Percentiles rank a stretch among this genome's conserved stretches.
These are phyloP conservation scores for Rhodeus uyekii DNA, from an alignment of 2,797 vertebrate species.

Conservation along the genomic window DNA sequence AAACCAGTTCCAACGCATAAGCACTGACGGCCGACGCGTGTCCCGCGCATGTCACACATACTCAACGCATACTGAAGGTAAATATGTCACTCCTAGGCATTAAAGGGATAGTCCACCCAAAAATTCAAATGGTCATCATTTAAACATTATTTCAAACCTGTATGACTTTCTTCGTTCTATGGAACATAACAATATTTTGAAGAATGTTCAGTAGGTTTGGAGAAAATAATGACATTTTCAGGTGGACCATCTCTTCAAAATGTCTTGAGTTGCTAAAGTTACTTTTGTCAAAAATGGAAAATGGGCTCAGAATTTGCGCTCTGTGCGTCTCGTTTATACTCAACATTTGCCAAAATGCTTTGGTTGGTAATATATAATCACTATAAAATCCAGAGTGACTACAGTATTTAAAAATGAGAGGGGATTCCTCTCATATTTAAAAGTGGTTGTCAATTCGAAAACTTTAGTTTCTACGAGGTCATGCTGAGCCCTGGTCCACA, in stretches of 20 bases:
- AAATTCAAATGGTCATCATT: not conserved
- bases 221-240: not conserved
- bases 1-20: no score
- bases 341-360: rapidly evolving
- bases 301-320: not conserved
- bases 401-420: not conserved
- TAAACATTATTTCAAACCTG: not conserved
- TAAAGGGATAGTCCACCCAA: not conserved
- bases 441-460: not conserved
- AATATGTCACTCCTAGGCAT: not conserved
- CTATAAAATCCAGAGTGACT: not conserved
- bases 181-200: not conserved
- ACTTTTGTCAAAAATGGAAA: not conserved
- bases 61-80: not conserved
- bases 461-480: not conserved
- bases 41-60: no score
- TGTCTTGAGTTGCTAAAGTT: not conserved
- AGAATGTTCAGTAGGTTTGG: not conserved
- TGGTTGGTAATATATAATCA: not conserved
- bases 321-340: not conserved
- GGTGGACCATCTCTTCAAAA: not conserved
- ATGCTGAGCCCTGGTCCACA: not conserved
- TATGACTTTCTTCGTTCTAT: not conserved
- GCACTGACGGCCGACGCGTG: no score
- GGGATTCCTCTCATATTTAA: not conserved